Evolutionary conservation across 2,113 vertebrate genomes (phyloP).

Genomic region (Entelurus aequoreus): DNA sequence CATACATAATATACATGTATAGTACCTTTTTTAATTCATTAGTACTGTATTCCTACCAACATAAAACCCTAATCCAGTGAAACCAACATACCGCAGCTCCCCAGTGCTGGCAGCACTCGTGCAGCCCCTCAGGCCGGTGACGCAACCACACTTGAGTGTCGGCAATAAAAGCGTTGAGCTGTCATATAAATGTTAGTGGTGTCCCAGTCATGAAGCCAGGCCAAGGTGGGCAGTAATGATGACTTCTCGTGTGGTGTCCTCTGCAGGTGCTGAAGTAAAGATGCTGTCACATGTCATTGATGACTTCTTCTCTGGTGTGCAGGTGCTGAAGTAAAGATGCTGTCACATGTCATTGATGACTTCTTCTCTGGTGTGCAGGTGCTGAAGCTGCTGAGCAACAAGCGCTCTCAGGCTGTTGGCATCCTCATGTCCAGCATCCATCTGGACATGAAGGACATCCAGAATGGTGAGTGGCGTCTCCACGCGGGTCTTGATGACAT

Average conservation of each 20-base stretch:
- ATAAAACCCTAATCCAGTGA: no score
- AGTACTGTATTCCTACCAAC: no score
- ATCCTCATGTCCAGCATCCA: conserved; percentile 78
- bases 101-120: no score
- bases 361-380: conserved; percentile 65
- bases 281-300: conserved; percentile 7
- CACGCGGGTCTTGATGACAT: neutral
- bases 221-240: no score
- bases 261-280: neutral
- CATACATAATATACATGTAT: no score
- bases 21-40: no score
- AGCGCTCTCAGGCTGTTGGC: conserved; percentile 94
- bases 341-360: conserved; percentile 4
- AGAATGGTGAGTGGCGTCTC: conserved; percentile 59
- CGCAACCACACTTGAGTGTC: no score
- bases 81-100: no score
- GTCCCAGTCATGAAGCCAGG: no score
- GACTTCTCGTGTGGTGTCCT: no score
- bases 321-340: neutral
- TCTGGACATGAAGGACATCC: conserved; percentile 76
- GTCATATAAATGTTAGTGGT: neutral
- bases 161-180: neutral
- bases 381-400: conserved; percentile 92
- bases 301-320: no score
- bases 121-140: no score